phyloP scores from a whole-genome alignment of 2,888 invertebrate species.

The Pedicia rivosa region DNA sequence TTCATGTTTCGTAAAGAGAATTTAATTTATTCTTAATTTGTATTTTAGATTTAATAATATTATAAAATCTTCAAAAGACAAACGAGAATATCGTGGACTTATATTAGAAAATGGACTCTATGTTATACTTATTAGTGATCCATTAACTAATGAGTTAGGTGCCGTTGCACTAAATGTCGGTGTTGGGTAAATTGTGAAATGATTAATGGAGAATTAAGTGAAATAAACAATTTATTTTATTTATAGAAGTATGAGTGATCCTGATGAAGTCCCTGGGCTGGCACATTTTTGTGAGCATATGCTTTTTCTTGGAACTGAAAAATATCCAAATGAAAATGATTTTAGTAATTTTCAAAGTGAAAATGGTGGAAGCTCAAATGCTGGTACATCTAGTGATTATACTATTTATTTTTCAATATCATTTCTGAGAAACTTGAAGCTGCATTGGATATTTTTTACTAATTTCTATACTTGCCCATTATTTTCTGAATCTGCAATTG shows the following conservation, averaged over 20 bases:
- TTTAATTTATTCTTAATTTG: neutral
- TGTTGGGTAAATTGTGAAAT: slow-evolving; percentile 77
- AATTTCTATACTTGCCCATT: slow-evolving; percentile 91
- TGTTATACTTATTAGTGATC: slow-evolving; percentile 80
- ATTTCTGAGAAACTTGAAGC: slow-evolving; percentile 78
- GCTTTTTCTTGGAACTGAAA: slow-evolving; percentile 91
- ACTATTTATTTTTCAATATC: slow-evolving; percentile 74
- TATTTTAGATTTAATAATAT: slow-evolving; percentile 45
- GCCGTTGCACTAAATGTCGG: slow-evolving; percentile 86
- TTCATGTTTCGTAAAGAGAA: no score
- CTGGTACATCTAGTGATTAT: slow-evolving; percentile 77
- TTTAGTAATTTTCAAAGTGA: slow-evolving; percentile 80
- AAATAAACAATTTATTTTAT: neutral
- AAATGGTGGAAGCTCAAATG: slow-evolving; percentile 84
- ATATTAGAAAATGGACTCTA: slow-evolving; percentile 73
- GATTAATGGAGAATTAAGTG: neutral
- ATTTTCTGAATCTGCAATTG: slow-evolving; percentile 84
- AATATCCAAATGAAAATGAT: slow-evolving; percentile 83
- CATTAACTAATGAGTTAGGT: slow-evolving; percentile 79
- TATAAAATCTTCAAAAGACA: slow-evolving; percentile 70
- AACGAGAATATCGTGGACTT: slow-evolving; percentile 72
- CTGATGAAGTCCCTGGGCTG: slow-evolving; percentile 73
- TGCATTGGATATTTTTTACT: no score
- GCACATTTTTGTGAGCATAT: slow-evolving; percentile 99
- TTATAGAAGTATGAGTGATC: slow-evolving; percentile 77